Evolutionary conservation across 1,140 invertebrate species (phyloP), one percentile per base, ranked within the genome.

Genomic region (Magallana angulata): DNA sequence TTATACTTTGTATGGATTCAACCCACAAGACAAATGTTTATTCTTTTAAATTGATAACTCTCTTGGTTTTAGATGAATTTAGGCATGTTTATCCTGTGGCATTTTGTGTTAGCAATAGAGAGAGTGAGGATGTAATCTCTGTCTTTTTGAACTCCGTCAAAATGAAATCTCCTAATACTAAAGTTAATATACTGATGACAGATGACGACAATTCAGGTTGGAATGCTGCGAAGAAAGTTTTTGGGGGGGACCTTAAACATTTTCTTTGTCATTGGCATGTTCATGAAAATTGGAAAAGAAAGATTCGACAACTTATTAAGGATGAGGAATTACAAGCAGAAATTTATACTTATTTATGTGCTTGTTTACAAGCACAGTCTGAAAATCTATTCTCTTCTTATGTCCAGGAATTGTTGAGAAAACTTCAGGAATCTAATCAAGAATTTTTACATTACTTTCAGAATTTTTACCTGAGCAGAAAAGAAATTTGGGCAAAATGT

Each of bases 61-160:
- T 71, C 12, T 11, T 85, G 56, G 84, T 85, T 24, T 12, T 71
- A 48, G 84, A 85, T 85, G 84, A 85, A 59, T 86, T 59, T 59
- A 57, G 76, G 56, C 60, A 81, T 24, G 85, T 71, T 57, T 86
- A 86, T 18, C 85, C 85, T 59, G 71, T 86, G 7, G 84, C 84
- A 56, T 71, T 85, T 85, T 68, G 84, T 85, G 68, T 85, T n/a
- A 64, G 59, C 18, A 85, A 85, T 18, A 85, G 84, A 56, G 84
- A 85, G 64, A n/a, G 64, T 85, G 64, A 36, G 3, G 56, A 18
- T 57, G 48, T 68, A 68, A 56, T 85, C n/a, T 68, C 60, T 56
- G 57, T 86, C 14, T 86, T 86, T 18, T 60, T 86, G 24, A 80
- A 76, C 80, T 56, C 85, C 24, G 85, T 81, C 18, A 85, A 71